Percentiles rank a stretch among this genome's conserved stretches.
phyloP scores from a whole-genome alignment of 1,140 invertebrate species.

The Lepidurus apus region DNA sequence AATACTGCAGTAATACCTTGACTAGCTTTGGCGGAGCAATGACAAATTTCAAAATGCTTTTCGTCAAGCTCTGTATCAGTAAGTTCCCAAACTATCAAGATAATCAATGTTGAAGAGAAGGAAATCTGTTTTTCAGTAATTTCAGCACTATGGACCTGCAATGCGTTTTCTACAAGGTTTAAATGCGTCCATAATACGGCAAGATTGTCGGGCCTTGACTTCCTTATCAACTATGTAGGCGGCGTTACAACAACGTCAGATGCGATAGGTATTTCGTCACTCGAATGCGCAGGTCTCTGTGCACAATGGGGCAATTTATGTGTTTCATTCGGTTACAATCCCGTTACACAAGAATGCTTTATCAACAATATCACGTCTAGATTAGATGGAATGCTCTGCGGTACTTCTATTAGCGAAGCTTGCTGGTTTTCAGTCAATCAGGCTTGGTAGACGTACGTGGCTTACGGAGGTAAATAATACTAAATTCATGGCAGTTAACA shows the following conservation, averaged over 20 bases:
- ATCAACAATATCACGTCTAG: neutral
- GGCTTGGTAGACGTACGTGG: neutral
- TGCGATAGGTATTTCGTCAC: neutral
- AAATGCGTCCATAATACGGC: neutral
- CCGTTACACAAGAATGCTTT: neutral
- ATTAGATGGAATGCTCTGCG: neutral
- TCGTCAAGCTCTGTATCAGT: too few relatives aligned
- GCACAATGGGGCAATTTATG: neutral
- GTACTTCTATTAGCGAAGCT: neutral
- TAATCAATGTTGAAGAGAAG: too few relatives aligned
- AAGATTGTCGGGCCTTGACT: neutral
- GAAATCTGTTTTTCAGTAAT: too few relatives aligned
- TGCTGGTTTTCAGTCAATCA: neutral
- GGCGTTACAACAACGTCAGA: neutral
- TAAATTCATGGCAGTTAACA: too few relatives aligned
- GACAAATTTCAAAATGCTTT: too few relatives aligned
- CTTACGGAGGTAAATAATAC: constrained; percentile 6
- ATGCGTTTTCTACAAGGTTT: neutral
- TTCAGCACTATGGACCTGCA: too few relatives aligned
- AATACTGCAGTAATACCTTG: too few relatives aligned
- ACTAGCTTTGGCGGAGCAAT: too few relatives aligned
- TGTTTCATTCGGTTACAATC: neutral
- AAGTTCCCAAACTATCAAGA: too few relatives aligned
- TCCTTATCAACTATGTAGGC: neutral
- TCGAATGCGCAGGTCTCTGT: neutral